Evolutionary conservation across 2,113 vertebrate species (phyloP).

Genomic region (Petrocephalus zakoni): DNA sequence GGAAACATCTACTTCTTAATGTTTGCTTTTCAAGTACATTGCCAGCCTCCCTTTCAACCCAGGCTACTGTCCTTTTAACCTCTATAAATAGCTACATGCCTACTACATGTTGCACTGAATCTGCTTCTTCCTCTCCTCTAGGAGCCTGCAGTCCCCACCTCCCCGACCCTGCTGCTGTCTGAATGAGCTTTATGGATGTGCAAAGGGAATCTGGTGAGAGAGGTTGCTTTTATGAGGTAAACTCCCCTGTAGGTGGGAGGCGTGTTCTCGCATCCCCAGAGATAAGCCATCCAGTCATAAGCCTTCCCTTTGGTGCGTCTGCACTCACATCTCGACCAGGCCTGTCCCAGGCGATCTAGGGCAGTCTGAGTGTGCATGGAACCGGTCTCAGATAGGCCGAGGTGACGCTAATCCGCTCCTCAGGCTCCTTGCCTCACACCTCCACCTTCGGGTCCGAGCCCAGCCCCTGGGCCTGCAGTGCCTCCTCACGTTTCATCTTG

Average conservation of each 20-base stretch:
- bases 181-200: neutral
- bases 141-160: neutral
- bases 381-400: neutral
- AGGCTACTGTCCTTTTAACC: neutral
- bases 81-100: neutral
- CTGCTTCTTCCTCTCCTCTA: neutral
- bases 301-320: neutral
- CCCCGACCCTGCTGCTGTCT: neutral
- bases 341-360: neutral
- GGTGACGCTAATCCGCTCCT: neutral
- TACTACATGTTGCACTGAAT: neutral
- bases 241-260: neutral
- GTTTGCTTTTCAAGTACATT: neutral
- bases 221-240: neutral
- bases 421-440: slow-evolving; percentile 56
- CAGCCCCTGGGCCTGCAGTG: slow-evolving; percentile 72
- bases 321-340: neutral
- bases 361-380: neutral
- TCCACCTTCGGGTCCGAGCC: slow-evolving; percentile 77
- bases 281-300: neutral
- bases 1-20: neutral
- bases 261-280: neutral
- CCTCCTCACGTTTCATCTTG: slow-evolving; percentile 85
- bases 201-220: neutral
- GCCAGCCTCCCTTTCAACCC: neutral